Evolutionary conservation across 1,140 invertebrate species (phyloP).

Genomic region (Heliconius nattereri): DNA sequence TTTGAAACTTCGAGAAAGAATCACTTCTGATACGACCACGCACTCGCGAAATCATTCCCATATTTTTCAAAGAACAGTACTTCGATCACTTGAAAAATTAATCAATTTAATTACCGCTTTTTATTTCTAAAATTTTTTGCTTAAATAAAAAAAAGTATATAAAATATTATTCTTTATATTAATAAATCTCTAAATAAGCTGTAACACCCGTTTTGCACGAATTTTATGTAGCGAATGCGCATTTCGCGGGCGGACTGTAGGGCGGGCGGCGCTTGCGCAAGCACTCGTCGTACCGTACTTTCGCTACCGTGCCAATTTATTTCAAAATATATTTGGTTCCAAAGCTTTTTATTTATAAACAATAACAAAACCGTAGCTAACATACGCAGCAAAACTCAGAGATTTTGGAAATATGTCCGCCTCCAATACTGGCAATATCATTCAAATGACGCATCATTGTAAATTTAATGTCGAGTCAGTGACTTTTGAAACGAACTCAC

Average conservation of each 20-base stretch:
- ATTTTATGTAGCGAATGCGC: slow-evolving; percentile 65
- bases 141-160: not conserved
- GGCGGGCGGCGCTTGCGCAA: slow-evolving; percentile 66
- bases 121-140: not conserved
- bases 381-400: slow-evolving; percentile 27
- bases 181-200: not conserved
- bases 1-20: slow-evolving; percentile 83
- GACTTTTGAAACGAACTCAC: slow-evolving; percentile 45
- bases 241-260: slow-evolving; percentile 49
- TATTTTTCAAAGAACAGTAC: slow-evolving; percentile 44
- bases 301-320: slow-evolving; percentile 44
- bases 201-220: slow-evolving; percentile 49
- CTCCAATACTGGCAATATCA: slow-evolving; percentile 3
- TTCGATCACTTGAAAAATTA: not conserved
- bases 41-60: slow-evolving; percentile 87
- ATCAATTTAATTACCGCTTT: not conserved
- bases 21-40: slow-evolving; percentile 84
- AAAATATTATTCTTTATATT: not conserved
- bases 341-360: slow-evolving; percentile 34
- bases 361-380: slow-evolving; percentile 23
- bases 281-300: slow-evolving; percentile 26
- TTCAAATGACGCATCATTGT: slow-evolving; percentile 54
- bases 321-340: slow-evolving; percentile 42
- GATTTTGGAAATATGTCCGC: slow-evolving; percentile 21
- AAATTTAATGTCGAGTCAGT: slow-evolving; percentile 64